phyloP scores from a whole-genome alignment of 1,140 invertebrate genomes.

The Macrobrachium rosenbergii region DNA sequence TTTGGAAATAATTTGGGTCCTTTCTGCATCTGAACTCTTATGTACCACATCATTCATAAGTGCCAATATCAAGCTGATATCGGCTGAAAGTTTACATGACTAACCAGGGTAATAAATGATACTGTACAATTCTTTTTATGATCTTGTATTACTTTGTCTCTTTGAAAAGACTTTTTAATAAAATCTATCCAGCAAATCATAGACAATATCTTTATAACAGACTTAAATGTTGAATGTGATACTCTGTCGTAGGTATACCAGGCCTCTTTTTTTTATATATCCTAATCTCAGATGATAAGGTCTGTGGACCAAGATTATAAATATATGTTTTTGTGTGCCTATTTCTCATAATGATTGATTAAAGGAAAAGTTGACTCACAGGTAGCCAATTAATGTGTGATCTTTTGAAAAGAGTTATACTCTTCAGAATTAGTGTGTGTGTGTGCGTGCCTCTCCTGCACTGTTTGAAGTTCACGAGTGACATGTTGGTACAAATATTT shows the following conservation, averaged over 20 bases:
- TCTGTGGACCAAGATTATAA: conserved; percentile 41
- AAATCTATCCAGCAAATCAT: neutral
- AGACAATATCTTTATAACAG: conserved; percentile 2
- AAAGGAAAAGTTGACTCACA: neutral
- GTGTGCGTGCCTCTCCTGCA: conserved; percentile 39
- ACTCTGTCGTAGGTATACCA: conserved; percentile 41
- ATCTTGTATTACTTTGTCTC: neutral
- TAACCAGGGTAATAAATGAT: conserved; percentile 13
- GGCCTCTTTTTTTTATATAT: conserved; percentile 35
- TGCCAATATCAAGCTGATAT: neutral
- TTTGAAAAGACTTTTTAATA: conserved; percentile 2
- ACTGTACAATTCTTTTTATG: neutral
- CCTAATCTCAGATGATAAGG: conserved; percentile 35
- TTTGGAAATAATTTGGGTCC: conserved; percentile 11
- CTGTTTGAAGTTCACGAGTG: conserved; percentile 41
- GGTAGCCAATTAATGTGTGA: conserved; percentile 31
- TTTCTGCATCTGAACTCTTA: neutral
- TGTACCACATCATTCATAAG: conserved; percentile 10
- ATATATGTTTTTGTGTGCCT: conserved; percentile 51
- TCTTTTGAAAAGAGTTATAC: conserved; percentile 4
- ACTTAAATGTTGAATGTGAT: conserved; percentile 53
- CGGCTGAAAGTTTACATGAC: neutral
- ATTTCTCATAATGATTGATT: conserved; percentile 31
- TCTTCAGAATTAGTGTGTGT: conserved; percentile 20
- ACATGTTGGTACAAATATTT: conserved; percentile 43